These are phyloP conservation scores for Empis stercorea DNA, from an alignment of 2,888 invertebrate genomes.

Conservation along the genomic window DNA sequence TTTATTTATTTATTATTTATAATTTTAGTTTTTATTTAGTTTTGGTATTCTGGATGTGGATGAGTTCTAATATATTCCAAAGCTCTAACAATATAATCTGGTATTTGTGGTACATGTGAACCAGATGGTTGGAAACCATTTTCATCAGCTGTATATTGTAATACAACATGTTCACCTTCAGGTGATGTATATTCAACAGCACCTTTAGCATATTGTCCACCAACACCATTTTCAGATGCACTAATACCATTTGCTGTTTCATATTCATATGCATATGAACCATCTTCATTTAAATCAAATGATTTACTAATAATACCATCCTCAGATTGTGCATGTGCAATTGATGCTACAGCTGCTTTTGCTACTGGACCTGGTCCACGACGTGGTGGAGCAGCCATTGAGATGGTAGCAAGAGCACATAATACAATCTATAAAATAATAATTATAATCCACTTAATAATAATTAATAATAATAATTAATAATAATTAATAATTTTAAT, in stretches of 20 bases:
- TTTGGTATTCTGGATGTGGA: conserved; percentile 12
- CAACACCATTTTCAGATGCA: conserved; percentile 20
- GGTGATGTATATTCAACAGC: conserved; percentile 23
- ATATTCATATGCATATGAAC: conserved; percentile 19
- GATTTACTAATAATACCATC: background rate
- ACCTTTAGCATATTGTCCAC: conserved; percentile 24
- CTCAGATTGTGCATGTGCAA: background rate
- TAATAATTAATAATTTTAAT: background rate
- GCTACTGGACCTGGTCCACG: background rate
- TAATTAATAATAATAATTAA: too few species aligned
- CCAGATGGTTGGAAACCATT: conserved; percentile 23
- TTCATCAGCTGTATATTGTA: conserved; percentile 26
- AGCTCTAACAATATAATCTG: conserved; percentile 21
- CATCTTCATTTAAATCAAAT: conserved; percentile 15
- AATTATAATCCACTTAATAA: too few species aligned
- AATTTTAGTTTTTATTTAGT: background rate
- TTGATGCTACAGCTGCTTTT: background rate
- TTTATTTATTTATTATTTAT: too few species aligned
- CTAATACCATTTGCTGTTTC: conserved; percentile 22
- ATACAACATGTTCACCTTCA: conserved; percentile 22
- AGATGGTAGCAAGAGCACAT: background rate
- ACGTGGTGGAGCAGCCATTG: background rate
- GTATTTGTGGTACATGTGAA: conserved; percentile 23
- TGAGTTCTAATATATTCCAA: conserved; percentile 25
- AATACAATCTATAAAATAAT: background rate